These are phyloP conservation scores for Philereme vetulata DNA, from an alignment of 2,888 invertebrate species.

Conservation along the genomic window DNA sequence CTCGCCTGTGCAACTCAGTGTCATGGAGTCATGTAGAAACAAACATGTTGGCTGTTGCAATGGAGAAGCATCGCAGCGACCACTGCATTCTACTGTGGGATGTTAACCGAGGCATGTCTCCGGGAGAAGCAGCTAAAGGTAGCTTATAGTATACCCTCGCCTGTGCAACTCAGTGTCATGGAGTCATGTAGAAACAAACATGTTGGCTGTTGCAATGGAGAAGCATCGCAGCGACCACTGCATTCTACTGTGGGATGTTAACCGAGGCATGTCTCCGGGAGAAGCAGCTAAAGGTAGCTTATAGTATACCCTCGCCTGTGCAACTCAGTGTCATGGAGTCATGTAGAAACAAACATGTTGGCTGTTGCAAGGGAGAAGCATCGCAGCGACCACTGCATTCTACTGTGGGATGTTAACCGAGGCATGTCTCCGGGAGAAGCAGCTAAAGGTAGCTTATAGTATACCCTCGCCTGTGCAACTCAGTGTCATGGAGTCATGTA, in stretches of 20 bases:
- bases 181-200: slow-evolving; percentile 92
- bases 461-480: slow-evolving; percentile 93
- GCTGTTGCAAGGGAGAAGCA: slow-evolving; percentile 95
- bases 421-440: slow-evolving; percentile 61
- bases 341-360: slow-evolving; percentile 90
- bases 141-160: slow-evolving; percentile 85
- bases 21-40: slow-evolving; percentile 94
- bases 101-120: slow-evolving; percentile 79
- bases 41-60: slow-evolving; percentile 92
- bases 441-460: slow-evolving; percentile 16
- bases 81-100: slow-evolving; percentile 96
- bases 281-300: slow-evolving; percentile 41
- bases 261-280: slow-evolving; percentile 66
- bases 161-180: slow-evolving; percentile 94
- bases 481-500: slow-evolving; percentile 93
- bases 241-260: slow-evolving; percentile 94
- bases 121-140: slow-evolving; percentile 48
- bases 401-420: slow-evolving; percentile 93
- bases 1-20: slow-evolving; percentile 93
- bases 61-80: slow-evolving; percentile 95
- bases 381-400: slow-evolving; percentile 93
- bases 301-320: slow-evolving; percentile 91
- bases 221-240: slow-evolving; percentile 95
- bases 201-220: slow-evolving; percentile 94
- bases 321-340: slow-evolving; percentile 95